Evolutionary conservation across 2,797 vertebrate genomes (phyloP).

Genomic region (Neosilurus hyrtlii): DNA sequence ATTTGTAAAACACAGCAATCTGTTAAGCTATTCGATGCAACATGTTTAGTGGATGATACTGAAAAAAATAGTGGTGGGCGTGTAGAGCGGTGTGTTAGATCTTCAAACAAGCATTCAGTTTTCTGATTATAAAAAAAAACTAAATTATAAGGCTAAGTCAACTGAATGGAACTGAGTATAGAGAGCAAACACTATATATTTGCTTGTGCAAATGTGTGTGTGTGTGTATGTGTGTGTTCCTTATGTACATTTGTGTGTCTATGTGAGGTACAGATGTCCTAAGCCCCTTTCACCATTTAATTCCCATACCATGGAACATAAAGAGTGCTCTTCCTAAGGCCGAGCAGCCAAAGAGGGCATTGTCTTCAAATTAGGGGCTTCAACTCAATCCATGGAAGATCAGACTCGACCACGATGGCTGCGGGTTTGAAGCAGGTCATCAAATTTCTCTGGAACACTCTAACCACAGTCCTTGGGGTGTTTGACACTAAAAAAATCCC

Average conservation of each 20-base stretch:
- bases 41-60: not conserved
- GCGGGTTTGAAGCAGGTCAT: constrained; percentile 35
- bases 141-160: not conserved
- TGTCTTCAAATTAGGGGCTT: constrained; percentile 48
- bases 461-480: constrained; percentile 33
- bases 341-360: constrained; percentile 42
- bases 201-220: not conserved
- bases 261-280: not conserved
- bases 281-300: constrained; percentile 14
- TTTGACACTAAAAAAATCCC: constrained; percentile 38
- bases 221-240: not conserved
- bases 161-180: no score
- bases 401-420: constrained; percentile 30
- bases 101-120: not conserved
- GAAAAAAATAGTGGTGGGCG: not conserved
- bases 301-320: constrained; percentile 26
- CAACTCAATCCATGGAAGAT: constrained; percentile 35
- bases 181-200: no score
- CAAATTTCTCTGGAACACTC: constrained; percentile 36
- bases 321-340: constrained; percentile 16
- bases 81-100: not conserved
- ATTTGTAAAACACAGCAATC: not conserved
- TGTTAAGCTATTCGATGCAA: not conserved
- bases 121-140: not conserved
- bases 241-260: not conserved